Evolutionary conservation across 2,797 vertebrate genomes (phyloP).

Genomic region (Platyrinchus mystaceus): DNA sequence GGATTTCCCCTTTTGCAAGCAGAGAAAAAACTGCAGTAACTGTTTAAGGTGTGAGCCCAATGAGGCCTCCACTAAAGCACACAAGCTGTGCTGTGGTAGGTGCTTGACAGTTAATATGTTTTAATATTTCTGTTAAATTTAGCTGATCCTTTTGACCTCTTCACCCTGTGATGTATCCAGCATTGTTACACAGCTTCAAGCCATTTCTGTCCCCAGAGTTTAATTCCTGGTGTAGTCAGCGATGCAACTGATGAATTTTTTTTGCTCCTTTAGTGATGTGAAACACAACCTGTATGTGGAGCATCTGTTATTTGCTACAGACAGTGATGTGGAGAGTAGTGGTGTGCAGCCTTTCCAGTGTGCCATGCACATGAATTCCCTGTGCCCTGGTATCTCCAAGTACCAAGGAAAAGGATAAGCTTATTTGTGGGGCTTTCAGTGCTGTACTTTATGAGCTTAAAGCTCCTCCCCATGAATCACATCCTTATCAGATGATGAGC

Average conservation of each 20-base stretch:
- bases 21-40: rapidly evolving
- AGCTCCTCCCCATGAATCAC: background rate
- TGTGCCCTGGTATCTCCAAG: background rate
- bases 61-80: background rate
- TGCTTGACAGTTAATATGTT: background rate
- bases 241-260: background rate
- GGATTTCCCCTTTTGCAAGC: background rate
- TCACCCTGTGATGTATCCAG: background rate
- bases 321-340: background rate
- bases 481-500: rapidly evolving
- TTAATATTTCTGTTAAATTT: background rate
- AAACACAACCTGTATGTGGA: background rate
- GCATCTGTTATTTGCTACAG: background rate
- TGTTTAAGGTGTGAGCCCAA: background rate
- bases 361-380: background rate
- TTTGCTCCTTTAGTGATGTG: background rate
- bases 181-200: background rate
- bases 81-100: background rate
- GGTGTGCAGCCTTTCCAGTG: background rate
- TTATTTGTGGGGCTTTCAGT: background rate
- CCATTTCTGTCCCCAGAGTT: background rate
- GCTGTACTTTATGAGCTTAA: background rate
- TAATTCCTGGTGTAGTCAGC: background rate
- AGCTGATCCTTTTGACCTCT: background rate
- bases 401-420: background rate